Evolutionary conservation across 2,113 vertebrate genomes (phyloP).

Genomic region (Podarcis raffonei): DNA sequence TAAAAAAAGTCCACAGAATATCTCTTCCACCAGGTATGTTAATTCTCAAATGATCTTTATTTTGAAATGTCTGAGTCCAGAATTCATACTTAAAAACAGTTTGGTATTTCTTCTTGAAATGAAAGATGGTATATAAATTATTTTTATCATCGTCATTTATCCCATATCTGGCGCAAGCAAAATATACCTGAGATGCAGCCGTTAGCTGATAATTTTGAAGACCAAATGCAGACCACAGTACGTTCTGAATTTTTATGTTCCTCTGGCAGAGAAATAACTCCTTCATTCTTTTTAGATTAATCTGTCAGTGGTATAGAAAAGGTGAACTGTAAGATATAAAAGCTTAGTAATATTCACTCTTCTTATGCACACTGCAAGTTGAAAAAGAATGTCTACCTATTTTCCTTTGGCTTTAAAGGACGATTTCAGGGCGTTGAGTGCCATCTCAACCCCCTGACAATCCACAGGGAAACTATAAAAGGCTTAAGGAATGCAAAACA

Average conservation of each 20-base stretch:
- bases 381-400: neutral
- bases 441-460: neutral
- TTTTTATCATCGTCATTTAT: no score
- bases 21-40: neutral
- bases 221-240: neutral
- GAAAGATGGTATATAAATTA: no score
- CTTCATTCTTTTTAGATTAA: neutral
- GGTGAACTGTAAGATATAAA: neutral
- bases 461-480: slow-evolving; percentile 2
- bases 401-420: neutral
- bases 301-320: neutral
- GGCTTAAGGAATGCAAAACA: slow-evolving; percentile 8
- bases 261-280: neutral
- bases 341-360: neutral
- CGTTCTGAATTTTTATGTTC: neutral
- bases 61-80: no score
- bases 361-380: neutral
- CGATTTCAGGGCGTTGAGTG: neutral
- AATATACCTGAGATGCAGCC: neutral
- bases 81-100: neutral
- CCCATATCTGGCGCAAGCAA: neutral
- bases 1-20: neutral
- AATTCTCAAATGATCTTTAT: neutral
- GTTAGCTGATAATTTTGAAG: slow-evolving; percentile 9
- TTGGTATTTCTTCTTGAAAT: no score